Evolutionary conservation across 2,113 vertebrate species (phyloP).

Genomic region (Vireo altiloquus): DNA sequence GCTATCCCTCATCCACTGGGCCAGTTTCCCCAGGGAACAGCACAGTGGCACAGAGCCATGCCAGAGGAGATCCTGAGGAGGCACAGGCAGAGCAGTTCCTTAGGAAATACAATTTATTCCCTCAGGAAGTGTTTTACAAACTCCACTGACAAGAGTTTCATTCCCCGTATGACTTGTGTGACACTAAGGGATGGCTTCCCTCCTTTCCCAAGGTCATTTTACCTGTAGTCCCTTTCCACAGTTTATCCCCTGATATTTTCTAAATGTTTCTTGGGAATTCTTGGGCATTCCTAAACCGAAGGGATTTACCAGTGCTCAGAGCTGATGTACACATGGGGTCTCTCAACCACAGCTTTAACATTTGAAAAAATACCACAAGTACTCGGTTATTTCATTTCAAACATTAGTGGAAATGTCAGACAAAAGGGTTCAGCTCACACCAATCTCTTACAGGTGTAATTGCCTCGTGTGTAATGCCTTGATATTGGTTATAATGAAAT

Average conservation of each 20-base stretch:
- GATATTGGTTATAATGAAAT: not conserved
- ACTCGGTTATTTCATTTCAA: not conserved
- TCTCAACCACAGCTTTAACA: not conserved
- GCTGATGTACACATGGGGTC: accelerated
- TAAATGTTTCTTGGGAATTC: not conserved
- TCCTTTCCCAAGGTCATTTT: not conserved
- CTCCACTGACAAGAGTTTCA: not conserved
- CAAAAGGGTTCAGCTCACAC: constrained; percentile 5
- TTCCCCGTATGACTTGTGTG: not conserved
- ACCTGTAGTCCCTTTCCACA: not conserved
- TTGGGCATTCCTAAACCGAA: not conserved
- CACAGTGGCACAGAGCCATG: accelerated
- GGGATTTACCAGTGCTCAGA: not conserved
- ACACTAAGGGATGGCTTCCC: not conserved
- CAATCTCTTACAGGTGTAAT: not conserved
- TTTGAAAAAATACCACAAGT: not conserved
- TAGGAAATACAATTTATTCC: not conserved
- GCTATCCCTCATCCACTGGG: not conserved
- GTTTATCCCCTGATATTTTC: not conserved
- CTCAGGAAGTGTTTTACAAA: not conserved
- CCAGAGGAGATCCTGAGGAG: not conserved
- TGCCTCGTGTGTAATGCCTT: not conserved
- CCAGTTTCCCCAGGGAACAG: not conserved
- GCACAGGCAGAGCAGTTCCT: not conserved
- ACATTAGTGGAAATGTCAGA: constrained; percentile 38